phyloP scores from a whole-genome alignment of 2,797 vertebrate genomes.

The Nannoperca australis region DNA sequence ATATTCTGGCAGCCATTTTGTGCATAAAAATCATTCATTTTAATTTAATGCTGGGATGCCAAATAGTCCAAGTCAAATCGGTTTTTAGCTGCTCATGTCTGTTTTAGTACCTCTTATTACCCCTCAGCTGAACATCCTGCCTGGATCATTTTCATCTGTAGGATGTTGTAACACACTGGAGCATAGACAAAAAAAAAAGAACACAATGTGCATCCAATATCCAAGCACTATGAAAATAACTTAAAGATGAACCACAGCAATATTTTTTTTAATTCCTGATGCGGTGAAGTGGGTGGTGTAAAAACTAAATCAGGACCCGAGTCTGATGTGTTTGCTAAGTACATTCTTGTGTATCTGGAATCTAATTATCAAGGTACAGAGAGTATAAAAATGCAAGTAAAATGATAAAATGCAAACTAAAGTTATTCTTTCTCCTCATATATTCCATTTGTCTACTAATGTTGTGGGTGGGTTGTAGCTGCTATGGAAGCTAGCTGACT shows the following conservation, averaged over 20 bases:
- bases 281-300: constrained; percentile 52
- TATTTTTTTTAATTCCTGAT: constrained; percentile 38
- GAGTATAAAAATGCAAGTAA: neutral
- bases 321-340: constrained; percentile 27
- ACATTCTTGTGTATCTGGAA: constrained; percentile 29
- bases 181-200: constrained; percentile 50
- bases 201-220: constrained; percentile 59
- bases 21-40: constrained; percentile 33
- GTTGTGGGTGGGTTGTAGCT: neutral
- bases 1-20: constrained; percentile 49
- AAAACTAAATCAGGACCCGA: constrained; percentile 28
- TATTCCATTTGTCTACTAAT: neutral
- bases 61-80: constrained; percentile 35
- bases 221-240: constrained; percentile 41
- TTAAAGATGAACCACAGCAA: constrained; percentile 55
- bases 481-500: neutral
- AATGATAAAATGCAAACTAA: constrained; percentile 15
- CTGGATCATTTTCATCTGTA: constrained; percentile 58
- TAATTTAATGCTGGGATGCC: constrained; percentile 16
- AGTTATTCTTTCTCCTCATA: neutral
- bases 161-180: constrained; percentile 51
- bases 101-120: constrained; percentile 49
- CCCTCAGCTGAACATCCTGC: constrained; percentile 52
- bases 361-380: constrained; percentile 16
- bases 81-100: constrained; percentile 22